These are phyloP conservation scores for Natrix natrix DNA, from an alignment of 2,797 vertebrate species.

Conservation along the genomic window DNA sequence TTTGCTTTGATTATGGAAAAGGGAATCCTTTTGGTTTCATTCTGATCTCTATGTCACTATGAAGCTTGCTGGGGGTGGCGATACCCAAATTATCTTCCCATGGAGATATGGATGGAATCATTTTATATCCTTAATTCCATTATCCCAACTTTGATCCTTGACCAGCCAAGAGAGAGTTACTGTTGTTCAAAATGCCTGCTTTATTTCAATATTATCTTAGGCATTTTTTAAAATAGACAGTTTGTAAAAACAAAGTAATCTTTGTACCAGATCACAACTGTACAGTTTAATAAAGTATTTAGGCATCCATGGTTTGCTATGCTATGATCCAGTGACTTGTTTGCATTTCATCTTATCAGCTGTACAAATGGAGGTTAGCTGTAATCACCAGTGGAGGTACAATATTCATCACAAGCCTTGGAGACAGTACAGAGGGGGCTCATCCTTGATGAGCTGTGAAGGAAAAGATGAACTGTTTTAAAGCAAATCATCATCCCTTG, in stretches of 20 bases:
- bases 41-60: background rate
- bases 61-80: background rate
- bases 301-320: conserved; percentile 55
- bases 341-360: conserved; percentile 68
- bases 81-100: background rate
- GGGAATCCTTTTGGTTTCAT: background rate
- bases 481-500: conserved; percentile 65
- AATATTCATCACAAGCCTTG: conserved; percentile 61
- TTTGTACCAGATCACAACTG: conserved; percentile 56
- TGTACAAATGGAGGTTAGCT: conserved; percentile 62
- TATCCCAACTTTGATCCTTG: background rate
- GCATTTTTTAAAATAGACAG: conserved; percentile 22
- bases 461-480: conserved; percentile 70
- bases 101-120: background rate
- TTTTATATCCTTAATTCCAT: background rate
- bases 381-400: conserved; percentile 44
- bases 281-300: conserved; percentile 67
- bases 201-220: conserved; percentile 14
- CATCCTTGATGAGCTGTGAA: conserved; percentile 69
- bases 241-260: conserved; percentile 52
- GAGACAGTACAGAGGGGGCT: conserved; percentile 59
- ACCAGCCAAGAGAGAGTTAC: background rate
- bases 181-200: conserved; percentile 20
- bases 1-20: background rate
- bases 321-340: conserved; percentile 60